Conservation (phyloP, 2,888 invertebrate genomes). For the Andrena haemorrhoa region DNA sequence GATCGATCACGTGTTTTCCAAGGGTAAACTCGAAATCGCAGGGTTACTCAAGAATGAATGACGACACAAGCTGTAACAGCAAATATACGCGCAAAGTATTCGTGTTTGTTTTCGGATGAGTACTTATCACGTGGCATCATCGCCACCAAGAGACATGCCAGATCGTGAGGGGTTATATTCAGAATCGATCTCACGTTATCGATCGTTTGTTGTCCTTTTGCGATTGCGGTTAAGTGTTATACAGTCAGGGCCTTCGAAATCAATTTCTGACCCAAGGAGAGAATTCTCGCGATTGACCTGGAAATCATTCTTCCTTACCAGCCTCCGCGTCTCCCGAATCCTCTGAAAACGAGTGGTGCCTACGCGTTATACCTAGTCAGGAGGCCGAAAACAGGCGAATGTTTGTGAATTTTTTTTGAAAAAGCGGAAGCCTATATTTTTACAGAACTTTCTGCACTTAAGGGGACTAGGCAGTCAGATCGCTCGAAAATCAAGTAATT, state of each 20-base stretch:
- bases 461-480: too few species aligned
- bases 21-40: too few species aligned
- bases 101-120: not conserved
- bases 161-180: slow-evolving; percentile 3
- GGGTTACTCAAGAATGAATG: not conserved
- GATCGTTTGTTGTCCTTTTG: slow-evolving; percentile 50
- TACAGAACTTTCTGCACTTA: too few species aligned
- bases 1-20: not conserved
- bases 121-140: not conserved
- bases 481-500: too few species aligned
- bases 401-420: too few species aligned
- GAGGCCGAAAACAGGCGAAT: too few species aligned
- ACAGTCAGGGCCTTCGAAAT: slow-evolving; percentile 51
- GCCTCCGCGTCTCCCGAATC: too few species aligned
- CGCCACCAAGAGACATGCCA: not conserved
- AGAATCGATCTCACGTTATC: slow-evolving; percentile 15
- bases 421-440: too few species aligned
- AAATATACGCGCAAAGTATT: not conserved
- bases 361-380: too few species aligned
- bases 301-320: slow-evolving; percentile 27
- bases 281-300: slow-evolving; percentile 35
- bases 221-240: slow-evolving; percentile 25
- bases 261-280: slow-evolving; percentile 57
- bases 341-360: too few species aligned
- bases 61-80: not conserved